Base-by-base conservation (phyloP, 2,797 vertebrate species). In the Hippopotamyrus pictus region DNA sequence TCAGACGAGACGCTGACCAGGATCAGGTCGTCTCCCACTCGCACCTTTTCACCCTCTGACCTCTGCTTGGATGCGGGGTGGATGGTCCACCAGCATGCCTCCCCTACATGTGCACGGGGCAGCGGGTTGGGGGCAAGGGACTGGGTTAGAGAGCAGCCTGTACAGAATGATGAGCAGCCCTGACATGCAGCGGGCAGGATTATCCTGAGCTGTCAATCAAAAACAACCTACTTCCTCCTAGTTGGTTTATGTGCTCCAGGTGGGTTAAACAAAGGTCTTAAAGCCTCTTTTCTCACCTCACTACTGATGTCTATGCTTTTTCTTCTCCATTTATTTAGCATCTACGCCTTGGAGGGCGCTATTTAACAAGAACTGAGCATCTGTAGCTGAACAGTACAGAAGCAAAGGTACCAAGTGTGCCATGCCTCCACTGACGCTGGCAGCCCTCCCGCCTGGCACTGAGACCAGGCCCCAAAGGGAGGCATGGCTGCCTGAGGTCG, bases 11-110 rank as follows among this genome's bases (percentile, higher is more conserved):
- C 95, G 25, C 98, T 99, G 93, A 99, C 98, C 90, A 99, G 94
- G 93, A 99, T 99, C 91, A 99, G 97, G 92, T 99, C 98, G 92
- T 99, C 98, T 90, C 98, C 98, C 44, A 99, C 98, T 33, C 98
- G 94, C 0, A 99, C 98, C 94, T 99, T 99, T 93, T 99, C 98
- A 88, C 98, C 98, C 93, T 99, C 98, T 2, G 98, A 99, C 87
- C 98, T 95, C 91, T 99, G 98, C 92, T 99, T 99, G 37, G 98
- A 99, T 85, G 98, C 98, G 17, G 98, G 98, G 92, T 99, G 98
- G 90, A 99, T 99, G 53, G 98, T 99, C 98, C 98, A 99, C 98
- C 98, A 99, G 91, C 98, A 99, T 0, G 98, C 97, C 91, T 99
- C 98, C 1, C 98, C 97, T 98, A 88, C 33, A 46, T 19, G 46